These are phyloP conservation scores for Gallinago solitaria DNA, from an alignment of 2,797 vertebrate genomes.

Conservation along the genomic window DNA sequence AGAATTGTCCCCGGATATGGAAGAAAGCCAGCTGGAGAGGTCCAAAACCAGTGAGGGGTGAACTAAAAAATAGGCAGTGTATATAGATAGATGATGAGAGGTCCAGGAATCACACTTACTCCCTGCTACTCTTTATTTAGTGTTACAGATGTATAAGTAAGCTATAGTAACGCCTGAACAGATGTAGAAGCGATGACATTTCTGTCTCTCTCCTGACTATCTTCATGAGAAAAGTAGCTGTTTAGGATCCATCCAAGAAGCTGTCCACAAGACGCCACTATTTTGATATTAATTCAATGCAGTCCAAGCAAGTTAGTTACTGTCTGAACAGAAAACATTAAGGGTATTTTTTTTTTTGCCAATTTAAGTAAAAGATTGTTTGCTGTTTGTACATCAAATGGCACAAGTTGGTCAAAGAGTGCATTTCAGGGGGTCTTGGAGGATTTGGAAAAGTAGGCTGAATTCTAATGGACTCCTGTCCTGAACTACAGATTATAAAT, in stretches of 20 bases:
- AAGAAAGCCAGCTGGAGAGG: not conserved
- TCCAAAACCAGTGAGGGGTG: not conserved
- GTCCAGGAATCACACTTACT: not conserved
- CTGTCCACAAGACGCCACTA: not conserved
- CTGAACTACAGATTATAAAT: not conserved
- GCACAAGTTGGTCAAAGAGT: fast-evolving
- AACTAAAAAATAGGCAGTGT: not conserved
- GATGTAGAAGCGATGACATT: not conserved
- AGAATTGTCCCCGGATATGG: not conserved
- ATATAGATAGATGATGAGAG: not conserved
- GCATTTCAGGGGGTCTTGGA: not conserved
- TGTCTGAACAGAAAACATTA: not conserved
- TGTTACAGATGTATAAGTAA: not conserved
- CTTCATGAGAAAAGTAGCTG: not conserved
- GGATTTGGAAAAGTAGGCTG: not conserved
- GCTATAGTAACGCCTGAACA: not conserved
- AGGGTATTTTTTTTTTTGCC: not conserved
- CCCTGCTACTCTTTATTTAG: not conserved
- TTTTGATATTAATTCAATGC: not conserved
- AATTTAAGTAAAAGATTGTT: not conserved
- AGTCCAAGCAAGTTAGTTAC: not conserved
- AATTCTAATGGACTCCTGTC: not conserved
- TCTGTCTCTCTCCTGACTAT: not conserved
- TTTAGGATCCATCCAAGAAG: not conserved
- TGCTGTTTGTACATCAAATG: not conserved